Evolutionary conservation across 2,113 vertebrate genomes (phyloP).

Genomic region (Planiliza haematocheilus): DNA sequence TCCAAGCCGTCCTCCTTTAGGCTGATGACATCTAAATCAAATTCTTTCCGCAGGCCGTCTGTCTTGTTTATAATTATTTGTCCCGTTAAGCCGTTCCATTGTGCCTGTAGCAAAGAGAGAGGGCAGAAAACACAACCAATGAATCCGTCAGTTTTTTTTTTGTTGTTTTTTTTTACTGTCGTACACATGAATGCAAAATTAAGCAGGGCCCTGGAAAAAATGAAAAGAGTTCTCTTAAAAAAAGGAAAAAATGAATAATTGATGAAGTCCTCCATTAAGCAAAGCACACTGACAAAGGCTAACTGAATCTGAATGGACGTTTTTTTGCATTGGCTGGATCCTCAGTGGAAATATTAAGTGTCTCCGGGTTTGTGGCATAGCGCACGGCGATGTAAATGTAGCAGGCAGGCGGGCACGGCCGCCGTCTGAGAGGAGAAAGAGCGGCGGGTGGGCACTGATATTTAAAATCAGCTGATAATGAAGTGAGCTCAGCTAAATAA

Average conservation of each 20-base stretch:
- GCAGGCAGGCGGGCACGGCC: slow-evolving; percentile 42
- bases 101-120: slow-evolving; percentile 82
- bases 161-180: slow-evolving; percentile 6
- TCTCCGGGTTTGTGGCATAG: slow-evolving; percentile 17
- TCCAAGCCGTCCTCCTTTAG: slow-evolving; percentile 97
- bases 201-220: slow-evolving; percentile 28
- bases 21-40: slow-evolving; percentile 97
- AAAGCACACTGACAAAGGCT: slow-evolving; percentile 35
- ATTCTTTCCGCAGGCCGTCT: slow-evolving; percentile 94
- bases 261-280: slow-evolving; percentile 30
- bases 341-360: slow-evolving; percentile 33
- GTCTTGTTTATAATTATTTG: slow-evolving; percentile 96
- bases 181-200: slow-evolving; percentile 36
- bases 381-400: slow-evolving; percentile 50
- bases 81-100: slow-evolving; percentile 96
- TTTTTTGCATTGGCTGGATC: slow-evolving; percentile 48
- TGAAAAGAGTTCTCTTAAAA: slow-evolving; percentile 2
- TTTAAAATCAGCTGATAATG: slow-evolving; percentile 59
- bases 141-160: slow-evolving; percentile 22
- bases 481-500: slow-evolving; percentile 56
- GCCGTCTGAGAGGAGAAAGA: slow-evolving; percentile 31
- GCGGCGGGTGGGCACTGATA: slow-evolving; percentile 49
- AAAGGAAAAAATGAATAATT: slow-evolving; percentile 58
- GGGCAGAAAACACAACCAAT: slow-evolving; percentile 37
- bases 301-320: slow-evolving; percentile 43